Evolutionary conservation across 2,888 invertebrate genomes (phyloP).

Genomic region (Drosophila rellima): DNA sequence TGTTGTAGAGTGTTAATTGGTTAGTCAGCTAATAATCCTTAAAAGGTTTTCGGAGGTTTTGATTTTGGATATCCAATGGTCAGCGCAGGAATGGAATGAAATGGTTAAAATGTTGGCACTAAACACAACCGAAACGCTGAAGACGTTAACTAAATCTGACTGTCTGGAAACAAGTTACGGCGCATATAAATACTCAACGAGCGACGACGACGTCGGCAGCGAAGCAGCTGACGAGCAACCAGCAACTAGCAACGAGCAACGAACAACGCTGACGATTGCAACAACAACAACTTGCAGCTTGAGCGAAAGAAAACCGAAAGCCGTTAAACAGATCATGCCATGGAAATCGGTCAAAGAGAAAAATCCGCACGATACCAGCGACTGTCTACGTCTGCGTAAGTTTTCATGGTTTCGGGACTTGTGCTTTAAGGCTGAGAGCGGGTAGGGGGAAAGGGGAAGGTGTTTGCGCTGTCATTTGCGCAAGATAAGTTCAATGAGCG

Average conservation of each 20-base stretch:
- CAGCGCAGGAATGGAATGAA: conserved; percentile 41
- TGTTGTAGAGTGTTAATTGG: conserved; percentile 42
- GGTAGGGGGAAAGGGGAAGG: neutral
- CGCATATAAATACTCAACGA: conserved; percentile 80
- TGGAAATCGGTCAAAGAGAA: conserved; percentile 80
- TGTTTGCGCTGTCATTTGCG: conserved; percentile 61
- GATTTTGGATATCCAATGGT: conserved; percentile 50
- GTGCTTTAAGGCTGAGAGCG: neutral
- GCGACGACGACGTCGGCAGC: conserved; percentile 36
- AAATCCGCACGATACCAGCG: conserved; percentile 64
- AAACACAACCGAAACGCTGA: conserved; percentile 73
- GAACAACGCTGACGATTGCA: conserved; percentile 21
- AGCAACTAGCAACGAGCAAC: conserved; percentile 14
- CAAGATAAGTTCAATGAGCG: conserved; percentile 79
- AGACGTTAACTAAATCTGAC: conserved; percentile 84
- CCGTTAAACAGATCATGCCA: conserved; percentile 80
- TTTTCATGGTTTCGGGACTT: conserved; percentile 20
- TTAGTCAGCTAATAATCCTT: conserved; percentile 70
- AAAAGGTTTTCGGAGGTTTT: conserved; percentile 13
- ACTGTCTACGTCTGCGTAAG: conserved; percentile 43
- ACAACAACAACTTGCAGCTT: conserved; percentile 21
- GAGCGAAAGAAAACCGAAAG: conserved; percentile 73
- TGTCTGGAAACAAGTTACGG: conserved; percentile 83
- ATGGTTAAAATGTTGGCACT: conserved; percentile 27
- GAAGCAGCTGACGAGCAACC: conserved; percentile 38